Evolutionary conservation across 2,888 invertebrate species (phyloP).

Genomic region (Taphrorychus bicolor): DNA sequence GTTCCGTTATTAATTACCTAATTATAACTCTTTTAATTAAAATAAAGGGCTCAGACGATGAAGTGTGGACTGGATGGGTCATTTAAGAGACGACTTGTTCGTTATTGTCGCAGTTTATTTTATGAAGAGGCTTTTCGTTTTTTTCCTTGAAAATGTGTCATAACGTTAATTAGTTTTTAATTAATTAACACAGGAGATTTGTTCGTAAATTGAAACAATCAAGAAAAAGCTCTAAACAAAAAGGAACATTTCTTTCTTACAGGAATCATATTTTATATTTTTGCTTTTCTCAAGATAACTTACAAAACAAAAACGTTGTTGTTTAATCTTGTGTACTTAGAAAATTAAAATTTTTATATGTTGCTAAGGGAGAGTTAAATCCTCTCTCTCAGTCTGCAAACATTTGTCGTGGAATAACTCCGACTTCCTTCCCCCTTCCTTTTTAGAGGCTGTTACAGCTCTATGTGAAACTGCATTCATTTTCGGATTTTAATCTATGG

Average conservation of each 20-base stretch:
- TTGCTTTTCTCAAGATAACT: too few relatives aligned
- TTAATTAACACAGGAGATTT: too few relatives aligned
- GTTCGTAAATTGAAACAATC: too few relatives aligned
- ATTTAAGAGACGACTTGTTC: neutral
- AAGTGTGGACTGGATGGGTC: constrained; percentile 1
- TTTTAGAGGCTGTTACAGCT: neutral
- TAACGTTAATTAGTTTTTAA: neutral
- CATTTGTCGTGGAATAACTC: neutral
- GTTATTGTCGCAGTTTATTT: neutral
- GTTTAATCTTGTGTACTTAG: too few relatives aligned
- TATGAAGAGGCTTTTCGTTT: neutral
- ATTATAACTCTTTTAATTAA: constrained; percentile 54
- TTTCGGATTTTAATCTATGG: constrained; percentile 35
- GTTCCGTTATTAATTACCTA: constrained; percentile 52
- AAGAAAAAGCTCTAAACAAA: too few relatives aligned
- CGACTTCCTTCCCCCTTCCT: neutral
- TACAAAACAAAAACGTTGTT: too few relatives aligned
- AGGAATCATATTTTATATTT: too few relatives aligned
- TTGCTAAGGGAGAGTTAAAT: too few relatives aligned
- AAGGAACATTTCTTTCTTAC: too few relatives aligned
- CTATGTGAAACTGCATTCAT: constrained; percentile 32
- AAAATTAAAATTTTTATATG: too few relatives aligned
- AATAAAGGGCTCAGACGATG: neutral
- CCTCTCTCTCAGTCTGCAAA: neutral
- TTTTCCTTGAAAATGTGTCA: neutral